phyloP scores from a whole-genome alignment of 2,113 vertebrate genomes.

The Dendrocopos noguchii region DNA sequence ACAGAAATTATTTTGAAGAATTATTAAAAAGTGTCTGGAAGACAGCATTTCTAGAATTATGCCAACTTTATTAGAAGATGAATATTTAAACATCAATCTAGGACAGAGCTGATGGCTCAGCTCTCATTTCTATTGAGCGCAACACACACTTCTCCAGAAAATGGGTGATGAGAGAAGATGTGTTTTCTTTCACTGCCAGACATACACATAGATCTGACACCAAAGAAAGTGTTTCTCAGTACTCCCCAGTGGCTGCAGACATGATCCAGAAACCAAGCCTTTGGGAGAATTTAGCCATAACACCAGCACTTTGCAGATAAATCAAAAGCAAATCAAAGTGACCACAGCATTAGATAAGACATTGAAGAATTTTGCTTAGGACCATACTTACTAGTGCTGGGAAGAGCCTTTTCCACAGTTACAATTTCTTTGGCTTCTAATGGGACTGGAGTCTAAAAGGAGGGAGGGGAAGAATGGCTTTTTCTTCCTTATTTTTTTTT shows the following conservation, averaged over 20 bases:
- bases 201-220: not conserved
- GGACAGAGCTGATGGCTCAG: slow-evolving; percentile 5
- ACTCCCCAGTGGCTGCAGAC: not conserved
- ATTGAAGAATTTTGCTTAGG: not conserved
- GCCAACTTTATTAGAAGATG: not conserved
- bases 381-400: not conserved
- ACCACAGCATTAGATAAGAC: not conserved
- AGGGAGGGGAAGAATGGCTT: not conserved
- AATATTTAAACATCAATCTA: slow-evolving; percentile 11
- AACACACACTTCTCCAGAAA: not conserved
- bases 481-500: not conserved
- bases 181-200: slow-evolving; percentile 11
- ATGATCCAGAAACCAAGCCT: not conserved
- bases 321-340: slow-evolving; percentile 6
- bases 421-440: not conserved
- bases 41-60: not conserved
- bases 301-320: not conserved
- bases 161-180: not conserved
- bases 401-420: not conserved
- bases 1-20: not conserved
- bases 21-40: not conserved
- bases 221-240: not conserved
- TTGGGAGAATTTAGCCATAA: slow-evolving; percentile 21
- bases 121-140: not conserved
- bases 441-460: not conserved